A percentile compares a stretch with the other conserved stretches of the same genome.
phyloP scores from a whole-genome alignment of 2,888 invertebrate genomes.

The Orthosia cruda region DNA sequence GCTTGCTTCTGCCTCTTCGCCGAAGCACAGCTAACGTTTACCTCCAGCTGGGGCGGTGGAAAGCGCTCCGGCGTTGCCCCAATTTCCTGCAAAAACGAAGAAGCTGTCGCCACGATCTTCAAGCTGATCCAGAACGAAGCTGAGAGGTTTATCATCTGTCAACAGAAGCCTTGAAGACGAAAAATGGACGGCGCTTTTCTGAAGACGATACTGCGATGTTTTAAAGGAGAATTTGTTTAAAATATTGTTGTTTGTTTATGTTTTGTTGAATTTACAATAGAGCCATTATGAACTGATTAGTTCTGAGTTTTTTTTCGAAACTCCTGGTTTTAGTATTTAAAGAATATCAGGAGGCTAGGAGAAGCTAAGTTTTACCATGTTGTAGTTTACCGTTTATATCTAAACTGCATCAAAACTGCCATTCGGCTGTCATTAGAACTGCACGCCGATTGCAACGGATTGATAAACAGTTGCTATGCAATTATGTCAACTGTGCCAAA shows the following conservation, averaged over 20 bases:
- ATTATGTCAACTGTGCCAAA: no score
- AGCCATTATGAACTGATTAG: conserved; percentile 8
- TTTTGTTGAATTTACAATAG: conserved; percentile 45
- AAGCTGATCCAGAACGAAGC: conserved; percentile 89
- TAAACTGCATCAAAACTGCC: no score
- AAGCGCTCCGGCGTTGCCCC: conserved; percentile 79
- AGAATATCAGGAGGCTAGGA: background rate
- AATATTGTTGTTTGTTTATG: conserved; percentile 16
- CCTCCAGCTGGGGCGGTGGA: conserved; percentile 90
- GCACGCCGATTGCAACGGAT: no score
- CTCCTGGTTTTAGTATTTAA: background rate
- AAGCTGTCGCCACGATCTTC: conserved; percentile 81
- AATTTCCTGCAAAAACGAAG: conserved; percentile 83
- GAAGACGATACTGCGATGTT: conserved; percentile 21
- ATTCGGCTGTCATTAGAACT: no score
- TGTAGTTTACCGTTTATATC: background rate
- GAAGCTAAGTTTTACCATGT: background rate
- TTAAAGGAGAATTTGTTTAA: conserved; percentile 24
- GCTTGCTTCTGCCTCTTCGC: conserved; percentile 78
- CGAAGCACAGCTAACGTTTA: conserved; percentile 91
- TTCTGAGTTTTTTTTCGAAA: conserved; percentile 7
- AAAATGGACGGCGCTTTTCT: background rate
- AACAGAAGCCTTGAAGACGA: conserved; percentile 82
- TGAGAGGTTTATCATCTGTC: conserved; percentile 86
- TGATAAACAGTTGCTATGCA: no score